Conservation (phyloP, 2,113 vertebrate species). For the Gymnobelideus leadbeateri region DNA sequence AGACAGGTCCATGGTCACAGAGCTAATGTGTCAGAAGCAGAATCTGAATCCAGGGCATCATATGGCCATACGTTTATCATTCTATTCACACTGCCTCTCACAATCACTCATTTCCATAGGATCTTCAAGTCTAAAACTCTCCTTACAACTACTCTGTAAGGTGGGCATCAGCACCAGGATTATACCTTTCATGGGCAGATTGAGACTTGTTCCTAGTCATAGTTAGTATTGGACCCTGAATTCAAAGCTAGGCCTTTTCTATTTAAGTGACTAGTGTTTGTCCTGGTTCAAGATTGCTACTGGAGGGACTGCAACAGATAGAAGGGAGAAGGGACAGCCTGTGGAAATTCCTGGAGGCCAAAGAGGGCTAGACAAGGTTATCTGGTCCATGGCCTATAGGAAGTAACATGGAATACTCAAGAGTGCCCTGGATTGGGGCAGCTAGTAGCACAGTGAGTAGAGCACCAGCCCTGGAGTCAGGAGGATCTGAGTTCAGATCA, state of each 20-base stretch:
- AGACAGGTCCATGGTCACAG: background rate
- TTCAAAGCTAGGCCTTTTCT: background rate
- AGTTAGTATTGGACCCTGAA: background rate
- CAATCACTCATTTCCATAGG: background rate
- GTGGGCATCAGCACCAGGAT: background rate
- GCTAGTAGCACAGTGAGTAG: too few relatives aligned
- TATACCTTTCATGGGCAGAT: background rate
- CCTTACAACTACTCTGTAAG: background rate
- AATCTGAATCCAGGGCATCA: background rate
- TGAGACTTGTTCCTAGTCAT: background rate
- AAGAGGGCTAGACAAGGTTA: background rate
- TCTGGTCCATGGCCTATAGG: background rate
- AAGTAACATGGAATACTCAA: background rate
- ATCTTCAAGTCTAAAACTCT: background rate
- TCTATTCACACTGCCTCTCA: background rate
- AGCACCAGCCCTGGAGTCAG: too few relatives aligned
- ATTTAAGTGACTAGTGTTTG: background rate
- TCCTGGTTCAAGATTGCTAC: background rate
- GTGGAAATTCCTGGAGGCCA: background rate
- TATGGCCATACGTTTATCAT: background rate
- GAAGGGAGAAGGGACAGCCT: background rate
- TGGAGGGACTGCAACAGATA: background rate
- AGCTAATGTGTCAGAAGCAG: background rate
- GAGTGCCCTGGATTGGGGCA: background rate
- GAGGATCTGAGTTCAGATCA: too few relatives aligned